Evolutionary conservation across 1,140 invertebrate species (phyloP), one percentile per base, ranked within the genome.

Genomic region (Ostrea edulis): DNA sequence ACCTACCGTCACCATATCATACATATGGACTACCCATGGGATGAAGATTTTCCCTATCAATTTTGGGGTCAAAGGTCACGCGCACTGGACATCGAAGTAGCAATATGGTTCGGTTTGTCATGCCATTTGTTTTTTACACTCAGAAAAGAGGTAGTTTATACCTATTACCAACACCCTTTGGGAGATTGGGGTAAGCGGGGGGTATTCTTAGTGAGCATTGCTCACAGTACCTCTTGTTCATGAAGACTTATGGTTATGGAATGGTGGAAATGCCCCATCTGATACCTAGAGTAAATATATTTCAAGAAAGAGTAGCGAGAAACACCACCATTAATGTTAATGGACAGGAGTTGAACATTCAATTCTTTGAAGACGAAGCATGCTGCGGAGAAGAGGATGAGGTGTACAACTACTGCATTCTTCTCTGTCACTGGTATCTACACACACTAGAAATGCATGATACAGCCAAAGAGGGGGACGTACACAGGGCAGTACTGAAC

Each of bases 391-490:
- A 71, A 71, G 65, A 71, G 2, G 11, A 68, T 62, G n/a, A 65
- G 25, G 12, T 68, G 22, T 65, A 17, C 20, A 85, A 85, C 29
- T 85, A 85, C 20, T 53, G 1, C n/a, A 20, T 25, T 25, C 14
- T 54, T 25, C 54, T 85, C 12, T 85, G 84, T 62, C 84, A 85
- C 25, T 65, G 84, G 84, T 54, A 54, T 17, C 35, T 85, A n/a
- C 84, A 85, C 35, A 8, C 44, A 11, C 17, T 85, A 25, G 25
- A 62, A 62, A 51, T 71, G 53, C 8, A 86, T 82, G 86, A 82
- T 53, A 82, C 86, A 54, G 86, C 86, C 20, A 82, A 82, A 77
- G 85, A 81, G 51, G 85, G 85, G 4, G 85, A 86, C 44, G n/a
- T 86, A 12, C 20, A n/a, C 12, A 81, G 65, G 22, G 62, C 35